These are phyloP conservation scores for Nerophis lumbriciformis DNA, from an alignment of 2,113 vertebrate species.

Conservation along the genomic window DNA sequence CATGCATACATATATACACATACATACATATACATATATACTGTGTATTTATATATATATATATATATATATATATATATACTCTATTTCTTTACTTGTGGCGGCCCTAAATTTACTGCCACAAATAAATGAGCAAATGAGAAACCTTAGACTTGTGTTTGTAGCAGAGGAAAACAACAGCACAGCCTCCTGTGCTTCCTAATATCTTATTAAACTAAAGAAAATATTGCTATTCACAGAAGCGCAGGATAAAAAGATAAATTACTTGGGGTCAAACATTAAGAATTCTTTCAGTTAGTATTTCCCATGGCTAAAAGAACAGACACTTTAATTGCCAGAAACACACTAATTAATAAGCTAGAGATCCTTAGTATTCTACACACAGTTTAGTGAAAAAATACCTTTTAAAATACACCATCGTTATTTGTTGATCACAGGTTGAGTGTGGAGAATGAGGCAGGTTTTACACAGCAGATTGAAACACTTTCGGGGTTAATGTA, in stretches of 20 bases:
- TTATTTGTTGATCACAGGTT: conserved; percentile 54
- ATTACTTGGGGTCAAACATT: conserved; percentile 52
- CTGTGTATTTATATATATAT: too few relatives aligned
- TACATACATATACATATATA: too few relatives aligned
- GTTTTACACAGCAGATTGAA: conserved; percentile 44
- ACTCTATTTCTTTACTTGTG: too few relatives aligned
- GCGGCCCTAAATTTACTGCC: too few relatives aligned
- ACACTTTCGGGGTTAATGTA: conserved; percentile 40
- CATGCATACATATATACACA: too few relatives aligned
- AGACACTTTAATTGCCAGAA: conserved; percentile 58
- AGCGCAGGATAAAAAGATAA: conserved; percentile 22
- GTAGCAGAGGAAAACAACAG: conserved; percentile 2
- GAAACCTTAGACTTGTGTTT: conserved; percentile 4
- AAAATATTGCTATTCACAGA: conserved; percentile 38
- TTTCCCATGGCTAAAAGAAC: conserved; percentile 30
- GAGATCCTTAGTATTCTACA: conserved; percentile 28
- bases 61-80: too few relatives aligned
- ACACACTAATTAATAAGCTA: conserved; percentile 58
- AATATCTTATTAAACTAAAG: background rate
- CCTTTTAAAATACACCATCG: conserved; percentile 50
- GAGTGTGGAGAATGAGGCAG: conserved; percentile 31
- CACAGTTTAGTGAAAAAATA: conserved; percentile 51
- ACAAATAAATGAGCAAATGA: too few relatives aligned
- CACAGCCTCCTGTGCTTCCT: background rate
- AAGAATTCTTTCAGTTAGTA: conserved; percentile 55